Conservation (phyloP, 2,888 invertebrate species). For the Microplitis deprimator region DNA sequence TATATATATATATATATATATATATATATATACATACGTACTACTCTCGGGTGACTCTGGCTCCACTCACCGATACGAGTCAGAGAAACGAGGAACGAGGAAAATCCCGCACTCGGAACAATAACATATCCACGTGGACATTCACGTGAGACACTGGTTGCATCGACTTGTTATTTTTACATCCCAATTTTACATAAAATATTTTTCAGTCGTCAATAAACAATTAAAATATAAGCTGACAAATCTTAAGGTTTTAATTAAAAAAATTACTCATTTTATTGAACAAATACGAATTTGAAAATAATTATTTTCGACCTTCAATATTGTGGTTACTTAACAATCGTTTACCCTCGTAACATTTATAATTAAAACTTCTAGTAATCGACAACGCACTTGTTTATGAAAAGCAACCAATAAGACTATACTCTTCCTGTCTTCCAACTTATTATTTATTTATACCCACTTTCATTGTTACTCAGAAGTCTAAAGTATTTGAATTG, state of each 20-base stretch:
- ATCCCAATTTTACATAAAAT: not conserved
- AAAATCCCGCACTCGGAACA: conserved; percentile 64
- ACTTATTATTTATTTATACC: no score
- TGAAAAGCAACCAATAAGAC: no score
- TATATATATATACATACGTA: not conserved
- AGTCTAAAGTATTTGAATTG: not conserved
- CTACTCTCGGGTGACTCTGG: conserved; percentile 46
- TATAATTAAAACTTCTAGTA: no score
- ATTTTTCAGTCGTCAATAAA: not conserved
- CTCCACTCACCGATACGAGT: conserved; percentile 38
- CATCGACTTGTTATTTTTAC: conserved; percentile 31
- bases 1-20: not conserved
- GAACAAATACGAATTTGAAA: no score
- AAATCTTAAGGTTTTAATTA: not conserved
- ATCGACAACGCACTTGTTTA: no score
- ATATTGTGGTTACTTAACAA: no score
- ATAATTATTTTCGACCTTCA: no score
- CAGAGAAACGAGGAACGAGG: conserved; percentile 38
- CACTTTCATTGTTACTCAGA: no score
- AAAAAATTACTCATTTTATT: not conserved
- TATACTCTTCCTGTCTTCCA: no score
- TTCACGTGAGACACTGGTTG: conserved; percentile 56
- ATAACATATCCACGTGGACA: conserved; percentile 67
- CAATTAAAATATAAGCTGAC: not conserved
- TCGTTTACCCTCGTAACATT: no score